These are phyloP conservation scores for Drosophila parabipectinata DNA, from an alignment of 1,140 invertebrate species.

Conservation along the genomic window DNA sequence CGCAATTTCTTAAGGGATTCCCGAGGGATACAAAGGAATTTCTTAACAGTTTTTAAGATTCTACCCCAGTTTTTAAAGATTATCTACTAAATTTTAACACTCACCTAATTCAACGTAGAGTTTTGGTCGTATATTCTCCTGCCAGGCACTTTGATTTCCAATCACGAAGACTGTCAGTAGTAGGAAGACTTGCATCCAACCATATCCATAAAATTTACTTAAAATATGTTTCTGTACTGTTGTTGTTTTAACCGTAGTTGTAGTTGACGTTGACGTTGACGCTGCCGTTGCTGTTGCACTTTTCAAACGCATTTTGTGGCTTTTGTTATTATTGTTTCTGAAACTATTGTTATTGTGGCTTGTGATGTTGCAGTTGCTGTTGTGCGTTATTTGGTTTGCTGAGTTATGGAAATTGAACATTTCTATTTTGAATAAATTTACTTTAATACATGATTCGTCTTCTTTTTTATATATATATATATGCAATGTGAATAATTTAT, in stretches of 20 bases:
- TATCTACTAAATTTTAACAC: conserved; percentile 54
- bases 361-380: conserved; percentile 38
- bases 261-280: neutral
- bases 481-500: conserved; percentile 35
- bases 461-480: conserved; percentile 10
- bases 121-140: conserved; percentile 94
- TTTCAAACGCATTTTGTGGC: conserved; percentile 50
- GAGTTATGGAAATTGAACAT: conserved; percentile 68
- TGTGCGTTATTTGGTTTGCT: conserved; percentile 58
- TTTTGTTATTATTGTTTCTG: conserved; percentile 43
- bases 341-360: conserved; percentile 32
- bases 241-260: conserved; percentile 50
- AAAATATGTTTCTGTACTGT: conserved; percentile 53
- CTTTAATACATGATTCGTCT: conserved; percentile 41
- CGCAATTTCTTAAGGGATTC: no score
- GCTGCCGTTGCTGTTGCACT: conserved; percentile 36
- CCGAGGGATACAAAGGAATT: no score
- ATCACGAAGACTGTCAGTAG: conserved; percentile 82
- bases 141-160: conserved; percentile 88
- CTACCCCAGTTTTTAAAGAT: no score
- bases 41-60: no score
- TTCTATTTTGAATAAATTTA: conserved; percentile 74
- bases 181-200: conserved; percentile 82
- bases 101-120: conserved; percentile 94
- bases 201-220: conserved; percentile 44